Evolutionary conservation across 2,113 vertebrate genomes (phyloP).

Genomic region (Cottus gobio): DNA sequence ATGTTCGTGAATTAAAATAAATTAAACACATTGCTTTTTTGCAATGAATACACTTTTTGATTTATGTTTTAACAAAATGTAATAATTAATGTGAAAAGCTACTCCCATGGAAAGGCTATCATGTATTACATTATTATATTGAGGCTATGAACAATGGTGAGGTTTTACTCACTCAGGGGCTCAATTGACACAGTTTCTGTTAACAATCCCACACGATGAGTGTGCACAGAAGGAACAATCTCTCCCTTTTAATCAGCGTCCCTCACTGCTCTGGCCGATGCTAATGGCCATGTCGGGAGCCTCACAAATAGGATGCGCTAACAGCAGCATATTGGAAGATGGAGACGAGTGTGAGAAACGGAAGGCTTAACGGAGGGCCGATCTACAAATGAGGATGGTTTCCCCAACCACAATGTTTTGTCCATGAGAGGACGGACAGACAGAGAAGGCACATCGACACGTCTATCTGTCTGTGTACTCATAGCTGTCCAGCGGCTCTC

Average conservation of each 20-base stretch:
- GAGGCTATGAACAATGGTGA: not conserved
- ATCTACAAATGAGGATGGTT: not conserved
- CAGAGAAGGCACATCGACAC: not conserved
- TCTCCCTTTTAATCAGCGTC: slow-evolving; percentile 53
- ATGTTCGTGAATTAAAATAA: no score
- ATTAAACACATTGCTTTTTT: no score
- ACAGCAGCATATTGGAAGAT: slow-evolving; percentile 50
- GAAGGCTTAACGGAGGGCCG: slow-evolving; percentile 1
- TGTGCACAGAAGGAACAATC: slow-evolving; percentile 18
- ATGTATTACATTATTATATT: not conserved
- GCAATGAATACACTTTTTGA: no score
- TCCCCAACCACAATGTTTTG: slow-evolving; percentile 1
- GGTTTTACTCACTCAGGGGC: not conserved
- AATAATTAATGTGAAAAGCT: not conserved
- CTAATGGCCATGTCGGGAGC: slow-evolving; percentile 56
- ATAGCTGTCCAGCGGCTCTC: slow-evolving; percentile 10
- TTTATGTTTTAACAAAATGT: not conserved
- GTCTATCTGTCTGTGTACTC: not conserved
- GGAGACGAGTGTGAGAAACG: slow-evolving; percentile 17
- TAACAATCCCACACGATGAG: slow-evolving; percentile 5
- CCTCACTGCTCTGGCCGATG: slow-evolving; percentile 18
- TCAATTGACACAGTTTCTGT: not conserved
- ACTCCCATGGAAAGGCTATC: not conserved
- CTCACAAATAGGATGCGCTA: slow-evolving; percentile 25
- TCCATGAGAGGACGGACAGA: not conserved